phyloP scores from a whole-genome alignment of 2,113 vertebrate species.

The Acanthochromis polyacanthus region DNA sequence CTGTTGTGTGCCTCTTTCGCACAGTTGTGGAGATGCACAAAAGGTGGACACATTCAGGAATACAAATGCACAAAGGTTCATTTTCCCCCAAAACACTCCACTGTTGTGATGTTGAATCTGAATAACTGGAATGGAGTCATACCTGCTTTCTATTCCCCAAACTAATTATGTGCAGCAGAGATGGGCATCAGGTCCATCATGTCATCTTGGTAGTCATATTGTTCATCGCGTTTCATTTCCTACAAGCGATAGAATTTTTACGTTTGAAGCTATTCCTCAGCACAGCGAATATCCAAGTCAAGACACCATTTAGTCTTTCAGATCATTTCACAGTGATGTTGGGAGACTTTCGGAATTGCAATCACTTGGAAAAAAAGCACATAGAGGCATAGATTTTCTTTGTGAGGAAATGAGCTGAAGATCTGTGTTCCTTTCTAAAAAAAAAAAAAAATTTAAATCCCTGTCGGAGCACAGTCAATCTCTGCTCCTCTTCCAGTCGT shows the following conservation, averaged over 20 bases:
- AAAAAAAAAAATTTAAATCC: not conserved
- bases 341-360: constrained; percentile 24
- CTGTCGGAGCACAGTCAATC: constrained; percentile 22
- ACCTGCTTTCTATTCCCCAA: constrained; percentile 34
- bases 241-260: constrained; percentile 13
- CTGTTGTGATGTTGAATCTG: constrained; percentile 14
- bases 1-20: constrained; percentile 40
- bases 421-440: constrained; percentile 10
- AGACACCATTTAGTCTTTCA: constrained; percentile 31
- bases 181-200: constrained; percentile 41
- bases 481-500: constrained; percentile 20
- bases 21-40: constrained; percentile 3
- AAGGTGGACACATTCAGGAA: constrained; percentile 19
- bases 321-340: constrained; percentile 48
- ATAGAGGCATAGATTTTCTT: constrained; percentile 10
- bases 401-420: constrained; percentile 22
- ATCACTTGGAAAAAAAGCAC: not conserved
- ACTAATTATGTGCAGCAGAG: constrained; percentile 49
- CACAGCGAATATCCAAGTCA: constrained; percentile 14
- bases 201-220: constrained; percentile 26
- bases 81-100: constrained; percentile 12
- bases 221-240: constrained; percentile 52
- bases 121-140: constrained; percentile 42
- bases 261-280: constrained; percentile 13
- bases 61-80: constrained; percentile 8